Evolutionary conservation across 2,888 invertebrate species (phyloP).

Genomic region (Aspidapion aeneum): DNA sequence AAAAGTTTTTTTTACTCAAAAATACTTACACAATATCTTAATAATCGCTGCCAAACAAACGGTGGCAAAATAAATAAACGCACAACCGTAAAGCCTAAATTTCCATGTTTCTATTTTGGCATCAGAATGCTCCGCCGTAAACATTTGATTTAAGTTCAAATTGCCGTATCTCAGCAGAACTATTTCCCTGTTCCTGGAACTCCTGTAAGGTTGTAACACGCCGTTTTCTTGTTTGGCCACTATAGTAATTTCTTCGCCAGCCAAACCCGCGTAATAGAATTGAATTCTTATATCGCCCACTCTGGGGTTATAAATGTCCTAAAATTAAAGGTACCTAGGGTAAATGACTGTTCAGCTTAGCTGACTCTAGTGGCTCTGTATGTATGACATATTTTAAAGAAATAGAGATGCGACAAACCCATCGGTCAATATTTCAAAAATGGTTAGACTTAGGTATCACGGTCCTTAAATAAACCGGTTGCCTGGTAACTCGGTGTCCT

Average conservation of each 20-base stretch:
- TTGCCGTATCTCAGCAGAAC: constrained; percentile 72
- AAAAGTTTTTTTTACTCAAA: no score
- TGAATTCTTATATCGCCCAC: constrained; percentile 78
- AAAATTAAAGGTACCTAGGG: constrained; percentile 9
- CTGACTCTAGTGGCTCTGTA: no score
- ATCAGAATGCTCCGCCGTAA: constrained; percentile 64
- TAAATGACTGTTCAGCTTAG: no score
- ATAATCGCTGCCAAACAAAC: constrained; percentile 47
- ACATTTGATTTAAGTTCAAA: constrained; percentile 67
- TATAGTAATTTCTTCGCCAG: constrained; percentile 50
- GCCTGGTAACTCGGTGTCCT: no score
- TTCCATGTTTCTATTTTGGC: constrained; percentile 60
- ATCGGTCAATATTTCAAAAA: no score
- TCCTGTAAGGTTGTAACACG: constrained; percentile 57
- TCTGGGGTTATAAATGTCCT: constrained; percentile 26
- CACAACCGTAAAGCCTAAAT: constrained; percentile 51
- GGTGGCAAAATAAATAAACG: constrained; percentile 71
- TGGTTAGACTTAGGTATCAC: no score
- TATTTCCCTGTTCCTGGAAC: constrained; percentile 66
- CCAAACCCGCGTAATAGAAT: constrained; percentile 79
- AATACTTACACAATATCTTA: constrained; percentile 42
- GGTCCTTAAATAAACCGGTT: no score
- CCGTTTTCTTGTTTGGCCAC: constrained; percentile 46
- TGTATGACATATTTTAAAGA: no score
- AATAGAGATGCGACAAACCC: no score